Evolutionary conservation across 2,888 invertebrate species (phyloP), one percentile per base, ranked within the genome.

Genomic region (Rutpela maculata): DNA sequence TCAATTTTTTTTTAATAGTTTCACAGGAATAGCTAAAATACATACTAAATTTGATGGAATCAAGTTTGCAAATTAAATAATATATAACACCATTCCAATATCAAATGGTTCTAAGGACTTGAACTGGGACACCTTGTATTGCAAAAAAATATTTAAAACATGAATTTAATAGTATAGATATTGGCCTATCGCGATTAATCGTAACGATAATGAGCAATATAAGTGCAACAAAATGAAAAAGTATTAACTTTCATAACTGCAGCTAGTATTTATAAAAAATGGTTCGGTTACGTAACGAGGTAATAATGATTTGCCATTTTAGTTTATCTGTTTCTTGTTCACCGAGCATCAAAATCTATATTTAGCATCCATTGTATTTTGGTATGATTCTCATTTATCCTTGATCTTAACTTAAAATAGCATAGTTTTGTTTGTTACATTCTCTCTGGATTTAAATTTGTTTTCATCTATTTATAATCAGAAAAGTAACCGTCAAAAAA

Each of bases 341-440:
- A 50, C 6, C n/a, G n/a, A 50, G n/a, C 50, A n/a, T 50, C n/a
- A n/a, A 50, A 50, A 50, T 50, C 15, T n/a, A 50, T n/a, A 50
- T 50, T n/a, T 50, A n/a, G n/a, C n/a, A 50, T n/a, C 5, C n/a
- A 50, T 50, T 50, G 50, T 50, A 50, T n/a, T 50, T 50, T 50
- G 50, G 50, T n/a, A n/a, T 50, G n/a, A n/a, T 50, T n/a, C n/a
- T 50, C 6, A 17, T 11, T 43, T 43, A 15, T 43, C 43, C 43
- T 50, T n/a, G 50, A 50, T 50, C 50, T n/a, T 50, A 50, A n/a
- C 50, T 50, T n/a, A n/a, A n/a, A 50, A 50, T n/a, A 50, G 12
- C n/a, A 43, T 43, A 12, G 50, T 50, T 50, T 50, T 50, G 15
- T 50, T 26, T 50, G 15, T 6, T 15, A 50, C n/a, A 50, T 50